Conservation (phyloP, 2,113 vertebrate species). For the Calyptommatus sinebrachiatus region DNA sequence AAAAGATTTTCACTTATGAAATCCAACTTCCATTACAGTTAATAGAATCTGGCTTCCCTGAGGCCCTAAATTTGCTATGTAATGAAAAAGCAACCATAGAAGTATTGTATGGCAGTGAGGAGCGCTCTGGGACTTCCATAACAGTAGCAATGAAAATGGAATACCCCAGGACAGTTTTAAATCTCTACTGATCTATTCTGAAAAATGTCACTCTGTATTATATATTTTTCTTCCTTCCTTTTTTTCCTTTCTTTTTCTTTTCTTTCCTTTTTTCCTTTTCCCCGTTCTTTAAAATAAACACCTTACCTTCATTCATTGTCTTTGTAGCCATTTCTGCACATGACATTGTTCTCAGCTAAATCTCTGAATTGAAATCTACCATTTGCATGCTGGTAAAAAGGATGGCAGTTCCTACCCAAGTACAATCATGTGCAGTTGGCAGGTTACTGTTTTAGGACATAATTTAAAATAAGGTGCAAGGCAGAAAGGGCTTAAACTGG, state of each 20-base stretch:
- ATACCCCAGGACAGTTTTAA: background rate
- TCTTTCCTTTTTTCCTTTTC: background rate
- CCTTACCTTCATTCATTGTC: slow-evolving; percentile 6
- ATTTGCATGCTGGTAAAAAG: no score
- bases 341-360: no score
- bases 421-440: no score
- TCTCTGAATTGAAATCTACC: no score
- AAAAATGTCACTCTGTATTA: background rate
- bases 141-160: background rate
- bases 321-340: background rate
- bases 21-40: no score
- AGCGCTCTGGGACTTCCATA: background rate
- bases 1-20: no score
- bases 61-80: background rate
- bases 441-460: no score
- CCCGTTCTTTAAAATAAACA: slow-evolving; percentile 22
- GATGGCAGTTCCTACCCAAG: no score
- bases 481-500: background rate
- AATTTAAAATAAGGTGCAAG: no score
- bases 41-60: no score
- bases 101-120: background rate
- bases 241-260: background rate
- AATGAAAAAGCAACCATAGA: background rate
- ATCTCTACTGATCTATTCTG: background rate
- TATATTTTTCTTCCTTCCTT: background rate